These are phyloP conservation scores for Ciconia boyciana DNA, from an alignment of 2,113 vertebrate genomes.

Conservation along the genomic window DNA sequence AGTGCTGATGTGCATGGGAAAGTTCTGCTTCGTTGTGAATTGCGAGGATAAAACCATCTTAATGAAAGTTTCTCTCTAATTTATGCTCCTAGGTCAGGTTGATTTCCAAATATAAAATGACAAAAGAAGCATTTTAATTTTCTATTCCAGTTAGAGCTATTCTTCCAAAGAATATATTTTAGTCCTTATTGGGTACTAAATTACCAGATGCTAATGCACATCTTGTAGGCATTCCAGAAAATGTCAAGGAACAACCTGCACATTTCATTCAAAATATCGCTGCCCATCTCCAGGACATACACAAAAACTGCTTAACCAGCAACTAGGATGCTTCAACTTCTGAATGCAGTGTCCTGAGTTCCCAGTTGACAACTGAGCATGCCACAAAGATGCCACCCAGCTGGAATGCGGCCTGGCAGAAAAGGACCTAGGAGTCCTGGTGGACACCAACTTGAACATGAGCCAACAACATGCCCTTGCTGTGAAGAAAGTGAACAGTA, in stretches of 20 bases:
- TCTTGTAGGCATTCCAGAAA: background rate
- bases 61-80: background rate
- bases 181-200: background rate
- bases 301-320: background rate
- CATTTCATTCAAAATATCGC: background rate
- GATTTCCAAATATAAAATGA: background rate
- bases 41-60: background rate
- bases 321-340: background rate
- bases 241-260: background rate
- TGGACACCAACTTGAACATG: background rate
- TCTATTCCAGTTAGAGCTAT: background rate
- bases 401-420: background rate
- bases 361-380: accelerated
- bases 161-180: background rate
- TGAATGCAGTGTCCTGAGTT: background rate
- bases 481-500: background rate
- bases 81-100: background rate
- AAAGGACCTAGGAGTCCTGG: background rate
- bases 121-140: background rate
- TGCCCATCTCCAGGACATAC: background rate
- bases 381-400: background rate
- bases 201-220: background rate
- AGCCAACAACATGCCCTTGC: background rate
- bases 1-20: background rate
- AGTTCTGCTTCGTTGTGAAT: background rate